phyloP scores from a whole-genome alignment of 2,888 invertebrate genomes.

The Lithophane ornitopus region DNA sequence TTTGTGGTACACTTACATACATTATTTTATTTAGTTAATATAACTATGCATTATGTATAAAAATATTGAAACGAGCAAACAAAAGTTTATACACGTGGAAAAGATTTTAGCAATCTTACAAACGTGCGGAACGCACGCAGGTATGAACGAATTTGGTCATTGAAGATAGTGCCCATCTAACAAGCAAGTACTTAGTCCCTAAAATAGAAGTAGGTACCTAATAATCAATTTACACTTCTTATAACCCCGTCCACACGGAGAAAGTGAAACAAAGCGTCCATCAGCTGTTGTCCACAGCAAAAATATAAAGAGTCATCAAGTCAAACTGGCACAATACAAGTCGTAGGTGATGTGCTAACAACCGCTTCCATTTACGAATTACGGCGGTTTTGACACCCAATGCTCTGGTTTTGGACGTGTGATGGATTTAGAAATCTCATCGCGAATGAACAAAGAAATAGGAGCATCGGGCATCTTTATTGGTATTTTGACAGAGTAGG shows the following conservation, averaged over 20 bases:
- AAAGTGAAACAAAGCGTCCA: conserved; percentile 51
- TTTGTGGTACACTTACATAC: neutral
- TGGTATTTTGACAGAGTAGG: neutral
- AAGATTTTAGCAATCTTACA: neutral
- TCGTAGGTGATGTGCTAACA: conserved; percentile 61
- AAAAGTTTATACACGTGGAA: neutral
- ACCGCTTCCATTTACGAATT: conserved; percentile 40
- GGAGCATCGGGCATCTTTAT: neutral
- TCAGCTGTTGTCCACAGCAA: conserved; percentile 28
- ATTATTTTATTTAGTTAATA: too few relatives aligned
- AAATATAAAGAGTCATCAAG: conserved; percentile 49
- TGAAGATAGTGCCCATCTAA: neutral
- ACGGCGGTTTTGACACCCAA: conserved; percentile 53
- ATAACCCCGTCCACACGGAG: conserved; percentile 7
- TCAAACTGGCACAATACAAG: conserved; percentile 29
- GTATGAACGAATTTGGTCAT: neutral
- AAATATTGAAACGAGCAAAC: neutral
- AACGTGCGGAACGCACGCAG: neutral
- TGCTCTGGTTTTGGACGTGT: conserved; percentile 54
- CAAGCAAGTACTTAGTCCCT: neutral
- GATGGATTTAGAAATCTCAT: conserved; percentile 41
- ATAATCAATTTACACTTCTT: conserved; percentile 15
- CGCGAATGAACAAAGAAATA: neutral
- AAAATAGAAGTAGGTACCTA: neutral
- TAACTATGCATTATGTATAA: neutral